Conservation (phyloP, 1,140 invertebrate genomes). For the Procambarus virginalis region DNA sequence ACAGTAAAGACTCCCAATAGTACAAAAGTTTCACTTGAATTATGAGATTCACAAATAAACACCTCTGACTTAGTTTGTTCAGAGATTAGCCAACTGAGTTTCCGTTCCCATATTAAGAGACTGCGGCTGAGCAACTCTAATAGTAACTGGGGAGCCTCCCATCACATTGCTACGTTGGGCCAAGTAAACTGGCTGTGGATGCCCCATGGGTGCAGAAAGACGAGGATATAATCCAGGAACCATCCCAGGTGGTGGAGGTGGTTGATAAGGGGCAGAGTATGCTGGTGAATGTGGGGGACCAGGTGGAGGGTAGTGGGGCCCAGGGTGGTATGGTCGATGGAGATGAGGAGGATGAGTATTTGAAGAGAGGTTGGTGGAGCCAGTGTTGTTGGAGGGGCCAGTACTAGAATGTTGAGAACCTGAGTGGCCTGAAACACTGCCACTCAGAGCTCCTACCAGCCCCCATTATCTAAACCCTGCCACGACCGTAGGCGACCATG, state of each 20-base stretch:
- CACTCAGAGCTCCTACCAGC: constrained; percentile 65
- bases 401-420: constrained; percentile 76
- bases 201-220: constrained; percentile 53
- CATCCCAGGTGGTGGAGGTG: constrained; percentile 53
- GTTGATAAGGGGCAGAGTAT: constrained; percentile 69
- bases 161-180: constrained; percentile 69
- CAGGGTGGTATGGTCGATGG: constrained; percentile 66
- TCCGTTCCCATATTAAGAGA: constrained; percentile 59
- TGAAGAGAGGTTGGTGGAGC: constrained; percentile 75
- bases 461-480: constrained; percentile 73
- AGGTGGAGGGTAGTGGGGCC: constrained; percentile 58
- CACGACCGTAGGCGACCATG: constrained; percentile 83
- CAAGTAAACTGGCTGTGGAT: constrained; percentile 64
- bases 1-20: constrained; percentile 33
- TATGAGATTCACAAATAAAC: constrained; percentile 53
- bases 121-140: constrained; percentile 66
- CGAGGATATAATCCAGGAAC: constrained; percentile 59
- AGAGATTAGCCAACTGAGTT: constrained; percentile 70
- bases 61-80: constrained; percentile 23
- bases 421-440: constrained; percentile 71
- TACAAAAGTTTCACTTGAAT: constrained; percentile 19
- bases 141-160: constrained; percentile 69
- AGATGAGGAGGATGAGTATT: constrained; percentile 69
- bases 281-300: constrained; percentile 69
- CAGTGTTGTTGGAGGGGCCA: constrained; percentile 78